Evolutionary conservation across 2,113 vertebrate genomes (phyloP), one percentile per base, ranked within the genome.

Genomic region (Rhinogobius similis): DNA sequence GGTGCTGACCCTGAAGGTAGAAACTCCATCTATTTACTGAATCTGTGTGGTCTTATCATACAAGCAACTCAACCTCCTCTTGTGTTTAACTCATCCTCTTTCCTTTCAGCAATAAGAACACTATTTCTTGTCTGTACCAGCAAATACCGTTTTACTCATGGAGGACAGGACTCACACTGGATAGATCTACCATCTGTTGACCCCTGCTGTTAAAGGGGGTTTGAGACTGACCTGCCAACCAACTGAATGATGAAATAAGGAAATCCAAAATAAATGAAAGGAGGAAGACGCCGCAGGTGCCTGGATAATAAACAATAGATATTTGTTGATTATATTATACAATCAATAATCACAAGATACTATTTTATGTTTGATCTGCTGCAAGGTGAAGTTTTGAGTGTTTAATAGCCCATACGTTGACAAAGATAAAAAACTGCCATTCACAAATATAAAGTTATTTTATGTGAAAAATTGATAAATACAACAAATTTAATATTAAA

Each of bases 241-340:
- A 50, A 11, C 65, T 21, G 72, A 72, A 4, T 66, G 73, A 76
- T 67, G 82, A 82, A 73, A 65, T 10, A 59, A 81, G 71, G 63
- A 78, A 86, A 76, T 55, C n/a, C 44, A 74, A 82, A 85, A 82
- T 76, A 86, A 85, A 83, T 81, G 46, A 70, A 63, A 41, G 44
- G 52, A 78, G 63, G 82, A 68, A 75, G 70, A 27, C 21, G n/a
- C 32, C 61, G 79, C 48, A 72, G 74, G 69, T 62, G 67, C 70
- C 20, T 8, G 62, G 68, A 72, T 73, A 68, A 78, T 75, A 87
- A 88, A 82, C 66, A 90, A 88, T 21, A 10, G n/a, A 68, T 73
- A 72, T 20, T 50, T 21, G 16, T 46, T 16, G 18, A 20, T 48
- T 50, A 50, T 50, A 50, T 21, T 50, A 50, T 20, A 20, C 43